Evolutionary conservation across 92 coral and sea anemone genomes (phyloP).

Genomic region (Pocillopora meandrina): DNA sequence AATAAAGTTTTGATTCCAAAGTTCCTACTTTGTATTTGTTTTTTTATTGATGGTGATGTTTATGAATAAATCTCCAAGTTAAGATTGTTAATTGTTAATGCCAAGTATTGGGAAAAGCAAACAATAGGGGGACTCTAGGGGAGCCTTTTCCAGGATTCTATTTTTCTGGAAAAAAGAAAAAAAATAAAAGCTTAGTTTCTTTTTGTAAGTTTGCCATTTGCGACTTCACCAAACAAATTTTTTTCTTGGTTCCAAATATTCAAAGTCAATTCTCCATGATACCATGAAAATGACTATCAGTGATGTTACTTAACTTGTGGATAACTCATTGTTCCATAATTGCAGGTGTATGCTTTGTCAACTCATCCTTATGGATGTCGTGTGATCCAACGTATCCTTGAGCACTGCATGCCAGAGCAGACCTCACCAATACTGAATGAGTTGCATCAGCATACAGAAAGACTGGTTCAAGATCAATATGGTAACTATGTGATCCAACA

Average conservation of each 20-base stretch:
- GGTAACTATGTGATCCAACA: slow-evolving; percentile 99
- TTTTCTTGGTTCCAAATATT: background rate
- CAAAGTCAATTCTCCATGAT: background rate
- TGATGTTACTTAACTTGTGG: background rate
- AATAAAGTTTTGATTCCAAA: no score
- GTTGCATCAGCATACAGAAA: slow-evolving; percentile 89
- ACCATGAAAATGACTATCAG: background rate
- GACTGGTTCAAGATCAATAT: slow-evolving; percentile 98
- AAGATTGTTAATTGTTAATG: no score
- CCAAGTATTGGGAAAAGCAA: no score
- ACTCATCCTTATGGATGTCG: slow-evolving; percentile 99
- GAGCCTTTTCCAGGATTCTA: no score
- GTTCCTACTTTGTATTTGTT: no score
- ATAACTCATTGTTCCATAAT: background rate
- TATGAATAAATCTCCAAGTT: no score
- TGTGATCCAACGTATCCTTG: slow-evolving; percentile 95
- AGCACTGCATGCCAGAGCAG: slow-evolving; percentile 93
- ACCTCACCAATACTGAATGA: slow-evolving; percentile 87
- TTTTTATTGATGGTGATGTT: no score
- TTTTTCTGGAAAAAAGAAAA: no score
- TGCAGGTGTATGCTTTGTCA: slow-evolving; percentile 88
- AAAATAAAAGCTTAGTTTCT: no score
- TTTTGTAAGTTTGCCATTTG: no score
- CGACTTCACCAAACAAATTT: no score
- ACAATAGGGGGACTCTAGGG: no score